phyloP scores from a whole-genome alignment of 1,140 invertebrate genomes.

The Cherax destructor region DNA sequence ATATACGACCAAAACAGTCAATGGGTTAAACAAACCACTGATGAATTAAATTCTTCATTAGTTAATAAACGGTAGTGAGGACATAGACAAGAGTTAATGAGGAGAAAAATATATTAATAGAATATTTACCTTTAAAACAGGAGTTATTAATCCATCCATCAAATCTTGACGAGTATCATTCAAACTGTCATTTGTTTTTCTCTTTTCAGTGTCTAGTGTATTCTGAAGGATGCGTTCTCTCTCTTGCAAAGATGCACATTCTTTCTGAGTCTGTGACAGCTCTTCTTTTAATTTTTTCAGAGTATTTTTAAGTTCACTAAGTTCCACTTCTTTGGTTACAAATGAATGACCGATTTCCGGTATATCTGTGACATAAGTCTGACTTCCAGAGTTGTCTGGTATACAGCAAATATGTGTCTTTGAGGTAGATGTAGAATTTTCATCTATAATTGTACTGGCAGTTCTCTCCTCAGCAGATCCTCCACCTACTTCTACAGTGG shows the following conservation, averaged over 20 bases:
- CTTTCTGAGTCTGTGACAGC: conserved; percentile 12
- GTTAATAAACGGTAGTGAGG: too few relatives aligned
- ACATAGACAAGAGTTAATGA: too few relatives aligned
- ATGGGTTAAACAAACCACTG: too few relatives aligned
- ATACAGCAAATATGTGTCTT: neutral
- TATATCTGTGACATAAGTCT: neutral
- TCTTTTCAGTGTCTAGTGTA: conserved; percentile 27
- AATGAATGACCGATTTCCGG: neutral
- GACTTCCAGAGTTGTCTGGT: neutral
- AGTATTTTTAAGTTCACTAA: conserved; percentile 21
- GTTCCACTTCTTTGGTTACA: conserved; percentile 10
- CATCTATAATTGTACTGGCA: neutral
- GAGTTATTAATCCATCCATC: conserved; percentile 27
- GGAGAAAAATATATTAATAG: too few relatives aligned
- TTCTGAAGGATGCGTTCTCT: conserved; percentile 15
- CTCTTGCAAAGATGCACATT: conserved; percentile 30
- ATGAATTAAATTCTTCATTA: too few relatives aligned
- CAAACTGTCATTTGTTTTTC: conserved; percentile 1
- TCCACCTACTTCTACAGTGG: neutral
- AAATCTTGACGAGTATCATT: conserved; percentile 2
- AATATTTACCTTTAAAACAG: neutral
- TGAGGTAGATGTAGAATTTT: conserved; percentile 29
- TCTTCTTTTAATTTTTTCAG: conserved; percentile 25
- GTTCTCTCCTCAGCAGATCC: neutral
- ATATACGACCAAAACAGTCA: too few relatives aligned